A percentile compares a stretch with the other conserved stretches of the same genome.
Conservation (phyloP, 2,797 vertebrate genomes). For the Macropus fuliginosus region DNA sequence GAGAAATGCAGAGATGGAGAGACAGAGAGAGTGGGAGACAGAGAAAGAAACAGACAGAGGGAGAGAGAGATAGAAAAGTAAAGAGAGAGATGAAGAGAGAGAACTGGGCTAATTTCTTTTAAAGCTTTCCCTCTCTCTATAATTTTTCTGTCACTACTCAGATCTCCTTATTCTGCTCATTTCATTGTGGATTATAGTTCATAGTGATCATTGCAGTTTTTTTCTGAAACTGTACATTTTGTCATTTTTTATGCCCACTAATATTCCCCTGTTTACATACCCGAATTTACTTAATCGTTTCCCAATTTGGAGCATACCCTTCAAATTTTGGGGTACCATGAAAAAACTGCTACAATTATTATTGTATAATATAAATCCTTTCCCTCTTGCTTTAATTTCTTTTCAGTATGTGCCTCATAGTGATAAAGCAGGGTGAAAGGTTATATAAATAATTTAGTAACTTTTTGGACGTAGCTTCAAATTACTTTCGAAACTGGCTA, state of each 20-base stretch:
- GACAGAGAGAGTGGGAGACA: too few species aligned
- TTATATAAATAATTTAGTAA: background rate
- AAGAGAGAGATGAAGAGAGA: background rate
- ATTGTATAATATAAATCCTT: background rate
- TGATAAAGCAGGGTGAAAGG: background rate
- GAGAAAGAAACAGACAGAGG: too few species aligned
- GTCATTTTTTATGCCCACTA: background rate
- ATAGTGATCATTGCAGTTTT: background rate
- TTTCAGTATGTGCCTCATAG: background rate
- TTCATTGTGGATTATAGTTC: background rate
- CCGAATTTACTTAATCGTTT: background rate
- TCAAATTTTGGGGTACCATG: background rate
- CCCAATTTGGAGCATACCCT: background rate
- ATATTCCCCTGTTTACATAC: background rate
- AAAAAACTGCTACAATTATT: background rate
- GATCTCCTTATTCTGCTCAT: background rate
- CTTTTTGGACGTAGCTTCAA: background rate
- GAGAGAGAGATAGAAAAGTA: too few species aligned
- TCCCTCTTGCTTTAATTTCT: background rate
- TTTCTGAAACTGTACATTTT: background rate
- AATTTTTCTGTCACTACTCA: background rate
- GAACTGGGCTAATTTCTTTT: background rate
- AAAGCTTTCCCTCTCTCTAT: rapidly evolving
- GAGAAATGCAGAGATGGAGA: too few species aligned
- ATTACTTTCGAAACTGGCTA: background rate